Conservation (phyloP, 2,797 vertebrate species). For the Poecile montanus region DNA sequence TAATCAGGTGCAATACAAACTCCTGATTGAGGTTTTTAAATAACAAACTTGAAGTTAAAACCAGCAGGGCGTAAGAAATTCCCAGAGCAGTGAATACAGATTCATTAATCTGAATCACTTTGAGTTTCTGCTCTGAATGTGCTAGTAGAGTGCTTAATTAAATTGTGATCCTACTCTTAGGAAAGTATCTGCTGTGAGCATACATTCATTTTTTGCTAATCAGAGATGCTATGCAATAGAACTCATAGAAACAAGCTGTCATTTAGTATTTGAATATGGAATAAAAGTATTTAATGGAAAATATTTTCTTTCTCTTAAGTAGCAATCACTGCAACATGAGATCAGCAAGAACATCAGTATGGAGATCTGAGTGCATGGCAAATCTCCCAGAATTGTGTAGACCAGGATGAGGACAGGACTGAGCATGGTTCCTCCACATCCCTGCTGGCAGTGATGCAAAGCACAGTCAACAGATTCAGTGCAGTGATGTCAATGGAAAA, state of each 20-base stretch:
- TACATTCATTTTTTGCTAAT: conserved; percentile 12
- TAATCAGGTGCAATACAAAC: conserved; percentile 42
- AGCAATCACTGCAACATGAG: not conserved
- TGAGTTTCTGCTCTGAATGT: conserved; percentile 38
- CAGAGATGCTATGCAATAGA: not conserved
- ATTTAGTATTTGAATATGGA: not conserved
- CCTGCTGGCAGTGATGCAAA: not conserved
- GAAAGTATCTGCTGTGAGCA: not conserved
- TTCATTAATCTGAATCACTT: conserved; percentile 50
- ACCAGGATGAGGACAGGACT: not conserved
- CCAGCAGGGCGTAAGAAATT: not conserved
- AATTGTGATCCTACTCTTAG: conserved; percentile 4
- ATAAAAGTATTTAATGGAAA: not conserved
- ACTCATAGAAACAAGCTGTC: not conserved
- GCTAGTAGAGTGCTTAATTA: conserved; percentile 20
- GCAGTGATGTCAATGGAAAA: not conserved
- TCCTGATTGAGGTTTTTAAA: conserved; percentile 59
- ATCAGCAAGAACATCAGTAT: not conserved
- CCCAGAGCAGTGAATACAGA: not conserved
- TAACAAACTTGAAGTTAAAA: conserved; percentile 53
- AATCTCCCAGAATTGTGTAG: not conserved
- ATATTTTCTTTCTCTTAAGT: not conserved
- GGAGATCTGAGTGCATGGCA: not conserved
- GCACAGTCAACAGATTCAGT: not conserved
- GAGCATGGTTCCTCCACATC: not conserved